Conservation (phyloP, 2,113 vertebrate genomes). For the Todiramphus saurophagus region DNA sequence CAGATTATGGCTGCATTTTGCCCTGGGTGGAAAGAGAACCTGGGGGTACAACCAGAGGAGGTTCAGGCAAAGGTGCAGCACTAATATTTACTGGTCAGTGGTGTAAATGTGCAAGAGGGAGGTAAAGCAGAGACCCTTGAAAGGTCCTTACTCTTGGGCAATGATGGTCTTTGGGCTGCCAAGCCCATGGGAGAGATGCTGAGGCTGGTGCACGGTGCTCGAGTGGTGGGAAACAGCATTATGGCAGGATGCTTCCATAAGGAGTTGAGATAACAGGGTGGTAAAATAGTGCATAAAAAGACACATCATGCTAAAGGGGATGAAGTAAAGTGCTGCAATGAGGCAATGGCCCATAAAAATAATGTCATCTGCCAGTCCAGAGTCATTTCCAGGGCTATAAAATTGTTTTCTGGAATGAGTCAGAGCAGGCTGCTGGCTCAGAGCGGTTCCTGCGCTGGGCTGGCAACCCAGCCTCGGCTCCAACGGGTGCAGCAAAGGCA, state of each 20-base stretch:
- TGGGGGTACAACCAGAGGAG: neutral
- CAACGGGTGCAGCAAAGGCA: neutral
- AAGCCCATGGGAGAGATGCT: neutral
- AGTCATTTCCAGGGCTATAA: neutral
- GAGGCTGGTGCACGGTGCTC: fast-evolving
- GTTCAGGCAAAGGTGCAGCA: neutral
- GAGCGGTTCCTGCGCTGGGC: fast-evolving
- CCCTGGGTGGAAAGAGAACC: neutral
- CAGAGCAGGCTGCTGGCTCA: neutral
- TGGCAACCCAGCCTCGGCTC: neutral
- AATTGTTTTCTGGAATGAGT: conserved; percentile 2
- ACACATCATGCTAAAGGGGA: conserved; percentile 7
- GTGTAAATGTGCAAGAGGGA: neutral
- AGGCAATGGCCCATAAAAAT: conserved; percentile 27
- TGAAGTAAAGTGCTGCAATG: neutral
- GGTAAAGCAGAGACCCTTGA: neutral
- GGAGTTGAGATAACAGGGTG: neutral
- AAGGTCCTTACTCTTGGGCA: neutral
- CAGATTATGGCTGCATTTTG: neutral
- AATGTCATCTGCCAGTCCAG: neutral
- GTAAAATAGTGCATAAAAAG: conserved; percentile 17
- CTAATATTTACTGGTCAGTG: neutral
- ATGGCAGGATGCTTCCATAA: neutral
- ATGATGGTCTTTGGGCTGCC: neutral
- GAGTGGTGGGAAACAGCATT: fast-evolving